phyloP scores from a whole-genome alignment of 2,888 invertebrate genomes.

The Agriopis leucophaearia region DNA sequence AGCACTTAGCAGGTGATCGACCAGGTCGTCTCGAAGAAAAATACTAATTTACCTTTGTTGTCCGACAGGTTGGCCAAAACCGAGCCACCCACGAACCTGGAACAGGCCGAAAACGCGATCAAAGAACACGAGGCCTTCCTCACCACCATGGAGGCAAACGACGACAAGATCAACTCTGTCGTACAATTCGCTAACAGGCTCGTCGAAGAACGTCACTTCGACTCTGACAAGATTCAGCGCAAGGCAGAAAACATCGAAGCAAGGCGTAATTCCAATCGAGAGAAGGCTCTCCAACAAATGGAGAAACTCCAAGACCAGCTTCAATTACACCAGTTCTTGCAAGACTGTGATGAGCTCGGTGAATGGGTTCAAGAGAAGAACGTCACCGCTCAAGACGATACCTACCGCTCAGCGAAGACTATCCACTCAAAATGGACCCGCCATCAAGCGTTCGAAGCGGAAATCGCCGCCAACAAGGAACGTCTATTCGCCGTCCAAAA shows the following conservation, averaged over 20 bases:
- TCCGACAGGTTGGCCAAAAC: slow-evolving; percentile 93
- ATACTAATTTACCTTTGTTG: slow-evolving; percentile 4
- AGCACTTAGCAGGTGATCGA: not conserved
- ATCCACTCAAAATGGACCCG: slow-evolving; percentile 99
- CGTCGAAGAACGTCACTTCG: slow-evolving; percentile 97
- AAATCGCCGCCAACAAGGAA: slow-evolving; percentile 99
- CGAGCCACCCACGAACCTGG: slow-evolving; percentile 97
- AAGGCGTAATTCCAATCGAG: slow-evolving; percentile 95
- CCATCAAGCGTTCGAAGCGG: slow-evolving; percentile 99
- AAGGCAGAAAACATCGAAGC: slow-evolving; percentile 98
- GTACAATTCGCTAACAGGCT: slow-evolving; percentile 97
- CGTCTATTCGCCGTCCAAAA: slow-evolving; percentile 94
- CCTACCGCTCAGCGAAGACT: slow-evolving; percentile 99
- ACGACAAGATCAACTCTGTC: slow-evolving; percentile 99
- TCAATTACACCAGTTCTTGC: slow-evolving; percentile 97
- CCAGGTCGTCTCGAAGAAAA: not conserved
- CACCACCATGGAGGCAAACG: slow-evolving; percentile 99
- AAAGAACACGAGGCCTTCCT: slow-evolving; percentile 99
- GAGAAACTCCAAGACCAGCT: slow-evolving; percentile 97
- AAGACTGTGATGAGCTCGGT: slow-evolving; percentile 97
- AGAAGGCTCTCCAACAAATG: slow-evolving; percentile 96
- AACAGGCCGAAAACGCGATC: slow-evolving; percentile 98
- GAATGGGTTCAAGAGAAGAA: slow-evolving; percentile 99
- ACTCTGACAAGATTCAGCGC: slow-evolving; percentile 97
- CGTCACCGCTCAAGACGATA: slow-evolving; percentile 99